phyloP scores from a whole-genome alignment of 37 sponge, comb jelly and placozoan species.

The Beroe forskalii region DNA sequence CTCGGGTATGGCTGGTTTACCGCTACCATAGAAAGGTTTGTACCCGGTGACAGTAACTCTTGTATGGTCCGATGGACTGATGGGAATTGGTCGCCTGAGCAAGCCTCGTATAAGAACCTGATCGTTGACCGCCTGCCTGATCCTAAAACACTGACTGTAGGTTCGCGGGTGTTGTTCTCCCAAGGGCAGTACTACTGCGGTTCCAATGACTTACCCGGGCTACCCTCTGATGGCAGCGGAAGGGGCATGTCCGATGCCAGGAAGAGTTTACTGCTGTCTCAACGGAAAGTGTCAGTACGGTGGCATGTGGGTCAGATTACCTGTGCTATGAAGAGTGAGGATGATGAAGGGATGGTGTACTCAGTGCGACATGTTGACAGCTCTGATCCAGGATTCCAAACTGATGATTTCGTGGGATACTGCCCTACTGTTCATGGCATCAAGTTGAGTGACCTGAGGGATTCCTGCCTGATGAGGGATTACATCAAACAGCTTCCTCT shows the following conservation, averaged over 20 bases:
- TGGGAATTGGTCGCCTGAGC: conserved; percentile 31
- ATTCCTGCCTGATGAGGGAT: neutral
- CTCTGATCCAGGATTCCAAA: neutral
- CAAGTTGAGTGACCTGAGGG: neutral
- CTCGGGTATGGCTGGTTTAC: conserved; percentile 19
- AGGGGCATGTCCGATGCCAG: neutral
- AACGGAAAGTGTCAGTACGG: neutral
- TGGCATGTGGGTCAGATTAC: conserved; percentile 42
- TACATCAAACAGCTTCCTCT: too few species aligned
- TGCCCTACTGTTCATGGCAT: neutral
- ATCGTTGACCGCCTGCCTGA: neutral
- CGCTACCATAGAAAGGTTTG: neutral
- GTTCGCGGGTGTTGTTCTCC: conserved; percentile 17
- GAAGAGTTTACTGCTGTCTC: neutral
- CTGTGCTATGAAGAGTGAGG: neutral
- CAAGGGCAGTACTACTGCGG: conserved; percentile 20
- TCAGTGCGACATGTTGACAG: neutral
- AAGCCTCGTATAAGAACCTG: neutral
- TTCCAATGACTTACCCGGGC: neutral
- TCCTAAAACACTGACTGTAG: neutral
- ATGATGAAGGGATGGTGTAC: neutral
- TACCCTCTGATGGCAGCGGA: neutral
- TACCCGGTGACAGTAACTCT: neutral
- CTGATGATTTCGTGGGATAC: neutral
- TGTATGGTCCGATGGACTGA: conserved; percentile 49